phyloP scores from a whole-genome alignment of 2,888 invertebrate genomes.

The Azorinus chamasolen region DNA sequence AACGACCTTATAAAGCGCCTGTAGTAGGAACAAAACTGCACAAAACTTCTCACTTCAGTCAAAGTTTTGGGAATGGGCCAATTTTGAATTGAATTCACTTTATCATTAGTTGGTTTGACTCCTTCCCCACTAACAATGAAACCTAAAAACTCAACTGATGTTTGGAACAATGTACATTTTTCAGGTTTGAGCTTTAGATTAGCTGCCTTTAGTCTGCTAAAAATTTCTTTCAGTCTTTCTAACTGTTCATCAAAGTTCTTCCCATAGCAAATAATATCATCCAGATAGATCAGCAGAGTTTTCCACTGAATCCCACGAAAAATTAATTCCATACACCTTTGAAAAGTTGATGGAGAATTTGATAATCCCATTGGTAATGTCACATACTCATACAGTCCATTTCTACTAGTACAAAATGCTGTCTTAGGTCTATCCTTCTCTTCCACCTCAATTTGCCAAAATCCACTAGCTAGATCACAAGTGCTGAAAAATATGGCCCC shows the following conservation, averaged over 20 bases:
- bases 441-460: constrained; percentile 57
- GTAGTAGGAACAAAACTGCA: too few species aligned
- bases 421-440: constrained; percentile 52
- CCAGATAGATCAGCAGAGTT: constrained; percentile 35
- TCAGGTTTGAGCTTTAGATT: constrained; percentile 53
- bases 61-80: too few species aligned
- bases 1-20: too few species aligned
- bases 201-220: constrained; percentile 20
- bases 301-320: constrained; percentile 43
- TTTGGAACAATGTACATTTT: constrained; percentile 40
- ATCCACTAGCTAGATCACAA: constrained; percentile 39
- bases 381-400: constrained; percentile 38
- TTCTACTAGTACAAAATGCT: too few species aligned
- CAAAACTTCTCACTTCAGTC: too few species aligned
- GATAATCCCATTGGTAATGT: constrained; percentile 37
- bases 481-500: constrained; percentile 34
- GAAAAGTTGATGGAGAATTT: constrained; percentile 9
- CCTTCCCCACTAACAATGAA: too few species aligned
- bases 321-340: constrained; percentile 31
- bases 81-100: too few species aligned
- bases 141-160: too few species aligned
- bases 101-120: too few species aligned
- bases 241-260: constrained; percentile 36
- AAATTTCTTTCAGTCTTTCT: constrained; percentile 35
- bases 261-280: constrained; percentile 9